Evolutionary conservation across 2,888 invertebrate species (phyloP).

Genomic region (Melanostoma mellinum): DNA sequence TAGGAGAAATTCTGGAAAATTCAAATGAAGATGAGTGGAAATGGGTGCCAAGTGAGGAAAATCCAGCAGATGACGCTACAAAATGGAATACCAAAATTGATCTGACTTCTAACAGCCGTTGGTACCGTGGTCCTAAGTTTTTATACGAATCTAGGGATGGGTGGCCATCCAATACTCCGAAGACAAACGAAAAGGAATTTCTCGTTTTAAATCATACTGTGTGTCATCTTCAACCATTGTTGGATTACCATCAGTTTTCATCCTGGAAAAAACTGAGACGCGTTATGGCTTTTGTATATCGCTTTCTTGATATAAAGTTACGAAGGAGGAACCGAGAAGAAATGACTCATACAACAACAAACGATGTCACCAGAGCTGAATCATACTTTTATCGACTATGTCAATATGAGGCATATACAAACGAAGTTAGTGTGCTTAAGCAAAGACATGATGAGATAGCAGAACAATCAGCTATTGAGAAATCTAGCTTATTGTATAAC

Average conservation of each 20-base stretch:
- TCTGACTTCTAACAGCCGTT: constrained; percentile 7
- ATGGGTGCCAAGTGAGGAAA: constrained; percentile 28
- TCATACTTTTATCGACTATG: constrained; percentile 4
- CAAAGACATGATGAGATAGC: not conserved
- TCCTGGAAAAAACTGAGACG: constrained; percentile 1
- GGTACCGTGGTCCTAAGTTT: constrained; percentile 15
- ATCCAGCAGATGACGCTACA: constrained; percentile 31
- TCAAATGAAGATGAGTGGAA: not conserved
- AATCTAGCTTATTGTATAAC: constrained; percentile 4
- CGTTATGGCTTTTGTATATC: not conserved
- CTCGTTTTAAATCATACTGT: not conserved
- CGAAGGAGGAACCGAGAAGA: not conserved
- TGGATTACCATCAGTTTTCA: constrained; percentile 22
- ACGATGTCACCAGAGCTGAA: not conserved
- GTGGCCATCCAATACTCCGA: constrained; percentile 5
- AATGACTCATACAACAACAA: not conserved
- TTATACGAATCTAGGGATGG: constrained; percentile 3
- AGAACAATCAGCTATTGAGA: not conserved
- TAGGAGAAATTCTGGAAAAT: constrained; percentile 7
- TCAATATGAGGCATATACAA: constrained; percentile 3
- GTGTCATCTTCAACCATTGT: not conserved
- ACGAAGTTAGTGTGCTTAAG: not conserved
- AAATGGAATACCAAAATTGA: constrained; percentile 23
- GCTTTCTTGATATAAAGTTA: not conserved
- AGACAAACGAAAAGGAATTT: not conserved